These are phyloP conservation scores for Sarcophaga carnaria DNA, from an alignment of 2,888 invertebrate species.

Conservation along the genomic window DNA sequence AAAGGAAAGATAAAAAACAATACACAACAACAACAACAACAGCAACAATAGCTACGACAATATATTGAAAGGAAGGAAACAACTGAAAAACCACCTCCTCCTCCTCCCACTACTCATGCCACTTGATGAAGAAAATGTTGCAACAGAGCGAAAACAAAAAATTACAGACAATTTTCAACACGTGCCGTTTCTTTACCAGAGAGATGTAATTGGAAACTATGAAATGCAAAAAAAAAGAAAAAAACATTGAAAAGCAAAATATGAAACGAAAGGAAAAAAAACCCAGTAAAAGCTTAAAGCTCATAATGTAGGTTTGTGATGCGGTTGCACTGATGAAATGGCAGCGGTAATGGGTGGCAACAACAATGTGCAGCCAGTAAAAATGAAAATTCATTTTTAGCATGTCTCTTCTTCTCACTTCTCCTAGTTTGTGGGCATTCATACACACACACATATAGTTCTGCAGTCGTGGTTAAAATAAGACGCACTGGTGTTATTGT, in stretches of 20 bases:
- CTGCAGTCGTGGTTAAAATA: no score
- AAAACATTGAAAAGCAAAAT: background rate
- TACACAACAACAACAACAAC: background rate
- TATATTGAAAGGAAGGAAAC: background rate
- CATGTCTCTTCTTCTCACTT: background rate
- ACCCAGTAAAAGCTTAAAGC: background rate
- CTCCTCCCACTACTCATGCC: background rate
- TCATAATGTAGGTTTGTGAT: background rate
- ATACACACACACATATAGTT: no score
- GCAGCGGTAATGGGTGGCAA: background rate
- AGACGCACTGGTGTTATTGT: background rate
- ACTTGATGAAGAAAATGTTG: background rate
- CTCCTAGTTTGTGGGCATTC: no score
- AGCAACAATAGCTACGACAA: no score
- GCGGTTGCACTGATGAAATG: background rate
- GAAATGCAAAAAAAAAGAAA: background rate
- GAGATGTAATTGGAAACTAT: slow-evolving; percentile 29
- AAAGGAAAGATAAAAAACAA: background rate
- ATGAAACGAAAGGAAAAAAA: slow-evolving; percentile 10
- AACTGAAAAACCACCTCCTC: background rate
- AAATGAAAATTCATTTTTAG: slow-evolving; percentile 11
- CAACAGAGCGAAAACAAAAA: background rate
- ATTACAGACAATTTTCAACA: slow-evolving; percentile 45
- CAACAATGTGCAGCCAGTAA: background rate
- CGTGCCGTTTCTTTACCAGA: slow-evolving; percentile 28